Evolutionary conservation across 2,888 invertebrate species (phyloP), one percentile per base, ranked within the genome.

Genomic region (Melanchra persicariae): DNA sequence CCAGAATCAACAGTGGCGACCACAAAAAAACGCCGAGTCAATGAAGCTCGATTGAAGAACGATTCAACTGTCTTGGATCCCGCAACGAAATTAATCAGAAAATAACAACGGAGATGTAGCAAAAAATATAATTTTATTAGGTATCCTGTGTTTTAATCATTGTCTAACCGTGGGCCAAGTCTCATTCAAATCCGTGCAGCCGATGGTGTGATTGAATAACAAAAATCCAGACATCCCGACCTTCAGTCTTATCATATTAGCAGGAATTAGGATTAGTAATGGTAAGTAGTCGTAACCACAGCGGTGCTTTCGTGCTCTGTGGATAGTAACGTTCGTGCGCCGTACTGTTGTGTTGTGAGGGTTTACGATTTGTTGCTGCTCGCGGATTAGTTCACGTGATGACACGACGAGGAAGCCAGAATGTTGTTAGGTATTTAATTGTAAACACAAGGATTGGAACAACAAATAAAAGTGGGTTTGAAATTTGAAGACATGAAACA

Each of bases 351-450:
- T 61, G 51, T 65, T 45, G 40, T n/a, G 52, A 15, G 49, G 43
- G 67, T 77, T 78, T 77, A 77, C 58, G 73, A 67, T 77, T 47
- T 67, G 62, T 68, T 78, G 45, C 78, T 37, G 24, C 8, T 26
- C 19, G 54, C 8, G 55, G 40, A 75, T 57, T 51, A 51, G 49
- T 34, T 60, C 59, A 59, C 24, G 59, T 43, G 26, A 45, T 30
- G 43, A 45, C n/a, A 12, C 26, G 37, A 55, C n/a, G n/a, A 61
- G 24, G 17, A 43, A 55, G 37, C 26, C 22, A 24, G 6, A 54
- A 26, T 26, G 26, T 24, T 64, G 22, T 30, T 22, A 19, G 15
- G 19, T 63, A 19, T 55, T 75, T 74, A 55, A 59, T 59, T 67
- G 68, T 74, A 49, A 54, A 74, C 67, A 67, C 30, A 30, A 51